Conservation (phyloP, 2,113 vertebrate genomes). For the Siniperca chuatsi region DNA sequence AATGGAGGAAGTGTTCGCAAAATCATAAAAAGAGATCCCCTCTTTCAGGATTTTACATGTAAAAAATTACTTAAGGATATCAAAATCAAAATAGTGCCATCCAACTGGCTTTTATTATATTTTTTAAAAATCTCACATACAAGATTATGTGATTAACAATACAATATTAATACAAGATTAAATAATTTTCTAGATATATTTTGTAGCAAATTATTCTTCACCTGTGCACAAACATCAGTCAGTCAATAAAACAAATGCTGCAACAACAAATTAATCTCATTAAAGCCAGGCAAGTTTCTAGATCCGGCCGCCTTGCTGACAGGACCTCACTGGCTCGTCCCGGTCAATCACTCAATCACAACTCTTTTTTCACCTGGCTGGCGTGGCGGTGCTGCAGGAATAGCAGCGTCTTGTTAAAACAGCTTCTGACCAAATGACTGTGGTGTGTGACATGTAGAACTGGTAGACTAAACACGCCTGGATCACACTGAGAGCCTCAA, state of each 20-base stretch:
- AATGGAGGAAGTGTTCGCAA: neutral
- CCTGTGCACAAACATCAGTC: constrained; percentile 2
- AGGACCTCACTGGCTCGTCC: neutral
- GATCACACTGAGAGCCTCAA: constrained; percentile 76
- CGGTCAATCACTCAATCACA: constrained; percentile 45
- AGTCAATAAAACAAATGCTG: neutral
- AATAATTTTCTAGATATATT: neutral
- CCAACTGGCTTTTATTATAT: neutral
- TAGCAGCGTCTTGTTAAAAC: constrained; percentile 75
- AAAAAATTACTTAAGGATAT: neutral
- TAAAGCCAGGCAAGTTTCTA: neutral
- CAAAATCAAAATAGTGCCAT: neutral
- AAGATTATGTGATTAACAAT: neutral
- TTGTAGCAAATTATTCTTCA: neutral
- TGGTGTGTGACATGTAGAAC: constrained; percentile 69
- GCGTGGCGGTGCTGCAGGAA: constrained; percentile 44
- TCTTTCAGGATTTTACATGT: neutral
- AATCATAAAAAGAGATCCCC: neutral
- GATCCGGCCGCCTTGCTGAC: neutral
- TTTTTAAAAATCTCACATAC: neutral
- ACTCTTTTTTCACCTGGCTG: constrained; percentile 1
- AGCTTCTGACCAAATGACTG: constrained; percentile 73
- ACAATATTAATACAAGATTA: neutral
- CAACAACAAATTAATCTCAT: neutral
- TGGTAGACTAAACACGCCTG: constrained; percentile 75